Evolutionary conservation across 2,113 vertebrate genomes (phyloP), one percentile per base, ranked within the genome.

Genomic region (Geococcyx californianus): DNA sequence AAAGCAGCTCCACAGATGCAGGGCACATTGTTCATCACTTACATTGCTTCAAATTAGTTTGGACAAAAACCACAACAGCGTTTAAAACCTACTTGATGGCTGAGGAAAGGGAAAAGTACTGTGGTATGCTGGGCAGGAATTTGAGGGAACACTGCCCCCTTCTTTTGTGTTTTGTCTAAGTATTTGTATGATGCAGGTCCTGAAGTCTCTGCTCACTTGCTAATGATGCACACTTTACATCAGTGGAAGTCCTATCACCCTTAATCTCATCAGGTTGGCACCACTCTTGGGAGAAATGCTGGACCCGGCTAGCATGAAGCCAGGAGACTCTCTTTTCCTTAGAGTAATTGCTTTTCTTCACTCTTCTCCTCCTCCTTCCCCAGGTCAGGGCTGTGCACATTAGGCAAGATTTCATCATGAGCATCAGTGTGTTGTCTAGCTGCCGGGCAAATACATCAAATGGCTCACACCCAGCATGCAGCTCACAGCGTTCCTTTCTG

Each of bases 391-490:
- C 77, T 66, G 62, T 4, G 19, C 20, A 14, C 49, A 31, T 88
- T 64, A 88, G 47, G 54, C 56, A 49, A 34, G 60, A 51, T 93
- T 87, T 89, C 58, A 60, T 68, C 51, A 64, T 29, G 26, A 78
- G 82, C 94, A 60, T 74, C 92, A 64, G 17, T 9, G 66, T 45
- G 59, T 84, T 52, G 76, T 88, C 76, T 76, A 58, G 92, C 62
- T 94, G 80, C 68, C 59, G 64, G 64, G 87, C 73, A 93, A 91
- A 90, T 40, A 67, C 52, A 76, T 76, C 63, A 72, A 89, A 70
- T 31, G 1, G 67, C 79, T 76, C 68, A 31, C 1, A 3, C 89
- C 82, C 47, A 62, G 63, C 7, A 10, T 59, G 58, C 66, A 51
- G 78, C 49, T 92, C 87, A 29, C 70, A 49, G 72, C 33, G 3